Conservation (phyloP, 2,797 vertebrate genomes). For the Danio tinwini region DNA sequence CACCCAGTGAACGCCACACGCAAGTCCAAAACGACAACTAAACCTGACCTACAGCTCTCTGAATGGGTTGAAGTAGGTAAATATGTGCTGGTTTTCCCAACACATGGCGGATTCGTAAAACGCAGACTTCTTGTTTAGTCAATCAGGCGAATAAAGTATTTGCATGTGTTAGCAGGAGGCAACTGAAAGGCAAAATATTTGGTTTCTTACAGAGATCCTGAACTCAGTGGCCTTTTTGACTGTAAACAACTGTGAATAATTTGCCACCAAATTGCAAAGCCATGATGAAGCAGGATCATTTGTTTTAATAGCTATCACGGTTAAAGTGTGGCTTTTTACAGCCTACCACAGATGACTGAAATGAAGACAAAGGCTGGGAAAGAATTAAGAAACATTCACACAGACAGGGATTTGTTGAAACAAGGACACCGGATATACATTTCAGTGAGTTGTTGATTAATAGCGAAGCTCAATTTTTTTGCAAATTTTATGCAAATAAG, state of each 20-base stretch:
- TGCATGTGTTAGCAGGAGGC: neutral
- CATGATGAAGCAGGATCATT: slow-evolving; percentile 13
- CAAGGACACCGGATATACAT: neutral
- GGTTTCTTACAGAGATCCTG: neutral
- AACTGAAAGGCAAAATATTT: neutral
- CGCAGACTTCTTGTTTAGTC: neutral
- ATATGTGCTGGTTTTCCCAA: neutral
- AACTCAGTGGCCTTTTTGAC: slow-evolving; percentile 11
- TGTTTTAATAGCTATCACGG: slow-evolving; percentile 14
- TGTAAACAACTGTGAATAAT: slow-evolving; percentile 44
- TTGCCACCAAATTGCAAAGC: slow-evolving; percentile 24
- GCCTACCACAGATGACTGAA: neutral
- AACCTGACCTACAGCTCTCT: slow-evolving; percentile 12
- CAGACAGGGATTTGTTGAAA: neutral
- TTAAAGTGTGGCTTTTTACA: neutral
- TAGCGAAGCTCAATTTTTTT: neutral
- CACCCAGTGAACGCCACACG: slow-evolving; percentile 13
- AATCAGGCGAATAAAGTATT: neutral
- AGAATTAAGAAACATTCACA: neutral
- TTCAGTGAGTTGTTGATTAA: neutral
- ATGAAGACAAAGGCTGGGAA: neutral
- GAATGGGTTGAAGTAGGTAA: slow-evolving; percentile 9
- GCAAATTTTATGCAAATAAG: neutral
- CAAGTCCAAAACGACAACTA: neutral
- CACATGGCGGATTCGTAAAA: neutral